Evolutionary conservation across 2,113 vertebrate genomes (phyloP), one percentile per base, ranked within the genome.

Genomic region (Semnornis frantzii): DNA sequence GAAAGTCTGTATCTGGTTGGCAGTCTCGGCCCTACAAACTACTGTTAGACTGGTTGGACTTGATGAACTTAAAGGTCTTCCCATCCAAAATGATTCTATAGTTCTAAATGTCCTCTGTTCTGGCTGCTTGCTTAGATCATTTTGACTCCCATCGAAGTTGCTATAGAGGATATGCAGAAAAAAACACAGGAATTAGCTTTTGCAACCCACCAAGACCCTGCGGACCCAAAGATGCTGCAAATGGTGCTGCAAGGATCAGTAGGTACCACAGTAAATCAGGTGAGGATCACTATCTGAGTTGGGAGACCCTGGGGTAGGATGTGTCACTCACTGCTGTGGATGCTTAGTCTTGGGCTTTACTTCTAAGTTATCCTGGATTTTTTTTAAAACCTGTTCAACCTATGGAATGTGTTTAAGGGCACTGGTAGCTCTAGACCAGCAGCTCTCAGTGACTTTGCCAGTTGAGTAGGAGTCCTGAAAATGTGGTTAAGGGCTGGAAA

Each of bases 131-230:
- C 63, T 46, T 87, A 99, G 99, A 98, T 99, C 74, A 99, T 99
- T 95, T 97, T 99, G 97, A 99, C 98, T 3, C 99, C 99, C 86
- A 99, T 99, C 21, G 99, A 99, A 97, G 99, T 99, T 37, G 99
- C 99, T n/a, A 99, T 99, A 46, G 99, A 99, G 95, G 99, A 99
- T 95, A 99, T 99, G 99, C 99, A 99, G 97, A 99, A 99, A 96
- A 99, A 99, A 97, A 99, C 99, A 8, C 99, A 99, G 89, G 99
- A 99, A 94, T 50, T 99, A 90, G 99, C 99, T 54, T 99, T 99
- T 69, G 99, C 99, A 79, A 99, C 99, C 52, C 99, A 99, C 95
- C 99, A 99, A 93, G 99, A 99, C 89, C 99, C 99, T 21, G 98
- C 99, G 7, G 99, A 99, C 80, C 99, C 99, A 75, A 99, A 99